phyloP scores from a whole-genome alignment of 2,888 invertebrate genomes.

The Drosophila anomelani region DNA sequence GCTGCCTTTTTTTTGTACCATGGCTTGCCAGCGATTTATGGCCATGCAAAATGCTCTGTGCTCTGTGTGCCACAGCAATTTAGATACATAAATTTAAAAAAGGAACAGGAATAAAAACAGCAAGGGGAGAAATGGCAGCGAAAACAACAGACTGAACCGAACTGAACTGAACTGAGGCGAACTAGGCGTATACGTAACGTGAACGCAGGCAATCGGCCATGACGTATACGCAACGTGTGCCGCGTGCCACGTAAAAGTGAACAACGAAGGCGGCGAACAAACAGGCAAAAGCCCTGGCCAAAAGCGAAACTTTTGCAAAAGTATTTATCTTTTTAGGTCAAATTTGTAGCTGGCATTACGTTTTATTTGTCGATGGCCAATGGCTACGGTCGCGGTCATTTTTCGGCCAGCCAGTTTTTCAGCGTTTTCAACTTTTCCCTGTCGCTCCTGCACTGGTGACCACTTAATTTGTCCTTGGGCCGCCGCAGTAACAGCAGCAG shows the following conservation, averaged over 20 bases:
- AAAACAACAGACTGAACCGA: conserved; percentile 36
- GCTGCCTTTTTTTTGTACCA: conserved; percentile 10
- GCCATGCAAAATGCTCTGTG: conserved; percentile 41
- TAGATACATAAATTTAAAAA: conserved; percentile 47
- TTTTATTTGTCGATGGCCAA: conserved; percentile 53
- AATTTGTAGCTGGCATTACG: conserved; percentile 53
- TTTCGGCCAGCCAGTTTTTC: conserved; percentile 33
- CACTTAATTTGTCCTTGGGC: conserved; percentile 62
- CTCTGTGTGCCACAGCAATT: conserved; percentile 38
- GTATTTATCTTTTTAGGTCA: conserved; percentile 74
- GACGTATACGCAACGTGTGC: conserved; percentile 57
- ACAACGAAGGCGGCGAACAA: conserved; percentile 18
- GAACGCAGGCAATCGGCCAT: conserved; percentile 45
- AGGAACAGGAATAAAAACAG: neutral
- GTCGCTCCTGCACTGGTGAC: conserved; percentile 55
- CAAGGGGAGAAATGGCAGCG: conserved; percentile 8
- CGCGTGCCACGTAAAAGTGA: conserved; percentile 24
- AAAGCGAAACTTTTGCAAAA: conserved; percentile 54
- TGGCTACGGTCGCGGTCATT: conserved; percentile 51
- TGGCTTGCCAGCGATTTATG: conserved; percentile 48
- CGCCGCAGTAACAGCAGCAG: conserved; percentile 32
- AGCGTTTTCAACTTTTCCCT: conserved; percentile 35
- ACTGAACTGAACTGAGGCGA: neutral
- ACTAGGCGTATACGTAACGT: conserved; percentile 50
- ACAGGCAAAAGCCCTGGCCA: conserved; percentile 37